phyloP scores from a whole-genome alignment of 2,888 invertebrate genomes.

The Deilephila porcellus region DNA sequence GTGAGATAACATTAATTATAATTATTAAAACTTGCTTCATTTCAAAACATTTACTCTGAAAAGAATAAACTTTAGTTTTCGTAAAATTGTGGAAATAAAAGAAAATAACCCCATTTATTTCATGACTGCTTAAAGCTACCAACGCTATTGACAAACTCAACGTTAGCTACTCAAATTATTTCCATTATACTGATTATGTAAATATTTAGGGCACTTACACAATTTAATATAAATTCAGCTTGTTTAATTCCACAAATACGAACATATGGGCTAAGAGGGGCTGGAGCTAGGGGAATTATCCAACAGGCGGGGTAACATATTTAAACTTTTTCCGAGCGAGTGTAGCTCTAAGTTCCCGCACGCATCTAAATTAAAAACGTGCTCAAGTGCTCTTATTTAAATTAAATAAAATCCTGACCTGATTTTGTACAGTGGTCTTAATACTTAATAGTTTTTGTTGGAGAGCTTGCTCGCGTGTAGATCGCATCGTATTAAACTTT shows the following conservation, averaged over 20 bases:
- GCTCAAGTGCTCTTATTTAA: conserved; percentile 3
- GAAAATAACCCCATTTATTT: not conserved
- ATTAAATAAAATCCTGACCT: conserved; percentile 18
- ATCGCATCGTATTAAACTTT: conserved; percentile 20
- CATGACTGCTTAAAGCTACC: not conserved
- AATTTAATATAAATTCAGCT: not conserved
- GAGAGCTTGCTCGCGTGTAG: not conserved
- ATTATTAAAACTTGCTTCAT: too few species aligned
- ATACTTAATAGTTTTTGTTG: conserved; percentile 14
- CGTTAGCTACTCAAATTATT: not conserved
- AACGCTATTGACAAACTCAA: not conserved
- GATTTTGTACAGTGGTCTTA: conserved; percentile 11
- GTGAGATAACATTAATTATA: too few species aligned
- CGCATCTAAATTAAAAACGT: conserved; percentile 19
- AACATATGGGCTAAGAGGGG: not conserved
- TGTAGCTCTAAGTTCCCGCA: conserved; percentile 2
- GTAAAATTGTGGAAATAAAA: not conserved
- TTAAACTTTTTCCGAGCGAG: conserved; percentile 16
- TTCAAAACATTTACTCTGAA: too few species aligned
- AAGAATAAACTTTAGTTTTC: not conserved
- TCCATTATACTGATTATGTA: not conserved
- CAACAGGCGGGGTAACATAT: not conserved
- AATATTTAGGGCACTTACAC: not conserved
- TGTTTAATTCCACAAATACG: not conserved
- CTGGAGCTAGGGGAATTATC: not conserved